Base-by-base conservation (phyloP, 2,113 vertebrate genomes). In the Rhabdornis inornatus region DNA sequence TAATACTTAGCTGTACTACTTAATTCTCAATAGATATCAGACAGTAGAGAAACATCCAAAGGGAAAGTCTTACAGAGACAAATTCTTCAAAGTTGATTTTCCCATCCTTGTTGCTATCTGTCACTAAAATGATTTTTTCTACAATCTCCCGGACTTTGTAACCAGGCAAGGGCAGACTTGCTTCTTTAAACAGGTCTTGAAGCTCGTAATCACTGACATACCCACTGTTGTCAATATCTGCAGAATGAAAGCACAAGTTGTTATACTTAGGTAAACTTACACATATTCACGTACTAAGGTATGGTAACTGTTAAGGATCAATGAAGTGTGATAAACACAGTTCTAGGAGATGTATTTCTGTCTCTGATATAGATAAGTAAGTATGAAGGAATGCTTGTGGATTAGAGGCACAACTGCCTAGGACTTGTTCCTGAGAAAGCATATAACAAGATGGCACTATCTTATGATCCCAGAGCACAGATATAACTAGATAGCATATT, bases 41-140 rank as follows among this genome's bases (percentile, higher is more conserved):
- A 71, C 5, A 85, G 35, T 15, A 72, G n/a, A 68, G 40, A 55
- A 82, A 47, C 37, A 83, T 57, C 20, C 66, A 56, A 88, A 30
- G 47, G 18, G 12, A 79, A 55, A 1, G 4, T 25, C 98, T 98
- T 97, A 99, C 99, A 35, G 97, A 98, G 15, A 99, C 99, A 97
- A 99, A 99, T 83, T 99, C 99, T 93, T 99, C 99, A 80, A 99
- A 99, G 97, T 98, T 98, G 97, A 99, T 99, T 97, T 98, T 99
- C 61, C 99, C 99, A 5, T 99, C 99, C 94, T 99, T 99, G 98
- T 98, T 99, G 97, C 95, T 98, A 90, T 99, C 99, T 30, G 98
- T 98, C 10, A 98, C 98, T 18, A 92, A 94, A 52, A 99, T 95
- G 84, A 99, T 98, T 89, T 98, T 99, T 97, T 99, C 99, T 31